These are phyloP conservation scores for Agonopterix subpropinquella DNA, from an alignment of 2,888 invertebrate genomes.

Conservation along the genomic window DNA sequence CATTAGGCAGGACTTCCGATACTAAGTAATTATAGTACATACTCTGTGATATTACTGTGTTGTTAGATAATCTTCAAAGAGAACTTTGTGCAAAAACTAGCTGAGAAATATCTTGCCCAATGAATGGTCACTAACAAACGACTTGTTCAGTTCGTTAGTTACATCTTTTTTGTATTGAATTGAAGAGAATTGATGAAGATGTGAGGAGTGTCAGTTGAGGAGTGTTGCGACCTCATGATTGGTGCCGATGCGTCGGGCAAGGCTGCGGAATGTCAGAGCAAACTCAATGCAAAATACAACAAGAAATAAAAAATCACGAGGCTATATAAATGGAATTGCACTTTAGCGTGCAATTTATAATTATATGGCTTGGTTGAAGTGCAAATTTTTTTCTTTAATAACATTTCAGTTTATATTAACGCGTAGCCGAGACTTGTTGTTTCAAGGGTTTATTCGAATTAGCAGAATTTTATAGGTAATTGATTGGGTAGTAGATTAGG, in stretches of 20 bases:
- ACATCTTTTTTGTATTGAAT: constrained; percentile 37
- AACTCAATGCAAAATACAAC: constrained; percentile 12
- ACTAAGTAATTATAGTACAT: too few relatives aligned
- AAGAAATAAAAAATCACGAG: constrained; percentile 14
- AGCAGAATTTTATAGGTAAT: too few relatives aligned
- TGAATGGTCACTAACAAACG: constrained; percentile 31
- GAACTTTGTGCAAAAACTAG: constrained; percentile 9
- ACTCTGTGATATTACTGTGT: too few relatives aligned
- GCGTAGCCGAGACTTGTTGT: too few relatives aligned
- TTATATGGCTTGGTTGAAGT: constrained; percentile 1
- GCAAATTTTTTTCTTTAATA: neutral
- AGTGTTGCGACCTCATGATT: constrained; percentile 53
- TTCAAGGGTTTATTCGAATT: too few relatives aligned
- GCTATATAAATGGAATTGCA: constrained; percentile 6
- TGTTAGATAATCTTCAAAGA: too few relatives aligned
- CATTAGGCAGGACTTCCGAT: too few relatives aligned
- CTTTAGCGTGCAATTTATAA: constrained; percentile 7
- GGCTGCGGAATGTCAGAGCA: constrained; percentile 26
- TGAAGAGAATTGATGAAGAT: constrained; percentile 49
- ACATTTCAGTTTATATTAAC: too few relatives aligned
- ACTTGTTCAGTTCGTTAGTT: constrained; percentile 26
- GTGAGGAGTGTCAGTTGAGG: constrained; percentile 39
- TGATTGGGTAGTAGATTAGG: too few relatives aligned
- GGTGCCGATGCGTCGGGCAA: constrained; percentile 36
- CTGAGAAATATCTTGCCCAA: constrained; percentile 17